Evolutionary conservation across 1,140 invertebrate genomes (phyloP), one percentile per base, ranked within the genome.

Genomic region (Lepeophtheirus salmonis): DNA sequence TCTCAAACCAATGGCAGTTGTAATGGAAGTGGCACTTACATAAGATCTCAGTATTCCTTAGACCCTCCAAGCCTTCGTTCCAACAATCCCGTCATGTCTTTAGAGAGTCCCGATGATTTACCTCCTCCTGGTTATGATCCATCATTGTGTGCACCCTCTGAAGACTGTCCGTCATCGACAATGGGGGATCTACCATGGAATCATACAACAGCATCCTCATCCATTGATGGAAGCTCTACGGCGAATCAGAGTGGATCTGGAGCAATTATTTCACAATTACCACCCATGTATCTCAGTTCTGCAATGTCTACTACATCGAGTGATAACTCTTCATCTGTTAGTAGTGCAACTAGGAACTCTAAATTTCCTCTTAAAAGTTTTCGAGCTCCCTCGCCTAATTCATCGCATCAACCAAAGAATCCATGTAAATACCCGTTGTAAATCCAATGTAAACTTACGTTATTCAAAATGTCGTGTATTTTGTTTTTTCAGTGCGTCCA

Each of bases 231-330:
- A 12, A 26, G 57, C 41, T 49, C 57, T 10, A 14, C 20, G 21
- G 50, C 21, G 20, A 52, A 52, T 52, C n/a, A 22, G n/a, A 52
- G 50, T 22, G 50, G 4, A 6, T 10, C 17, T 18, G 55, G 24
- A 25, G 26, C 51, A 55, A 18, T 23, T 12, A 24, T 12, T 10
- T 6, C 30, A 6, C 25, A 14, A 14, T 14, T 51, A 16, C 41
- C 57, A 16, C 16, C 57, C 3, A 61, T 20, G 1, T 61, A 53
- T 48, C 59, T 56, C 23, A 61, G 23, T 16, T 61, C 59, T 14
- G 59, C 59, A 56, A 52, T 61, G 50, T 61, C 59, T 2, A 61
- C 53, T 6, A 18, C 59, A 1, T 61, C 59, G 25, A 61, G 59
- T 55, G 59, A 48, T 3, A 48, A 50, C 50, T 22, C 17, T 26